A percentile compares a stretch with the other conserved stretches of the same genome.
phyloP scores from a whole-genome alignment of 2,888 invertebrate genomes.

The Atrina japonica region DNA sequence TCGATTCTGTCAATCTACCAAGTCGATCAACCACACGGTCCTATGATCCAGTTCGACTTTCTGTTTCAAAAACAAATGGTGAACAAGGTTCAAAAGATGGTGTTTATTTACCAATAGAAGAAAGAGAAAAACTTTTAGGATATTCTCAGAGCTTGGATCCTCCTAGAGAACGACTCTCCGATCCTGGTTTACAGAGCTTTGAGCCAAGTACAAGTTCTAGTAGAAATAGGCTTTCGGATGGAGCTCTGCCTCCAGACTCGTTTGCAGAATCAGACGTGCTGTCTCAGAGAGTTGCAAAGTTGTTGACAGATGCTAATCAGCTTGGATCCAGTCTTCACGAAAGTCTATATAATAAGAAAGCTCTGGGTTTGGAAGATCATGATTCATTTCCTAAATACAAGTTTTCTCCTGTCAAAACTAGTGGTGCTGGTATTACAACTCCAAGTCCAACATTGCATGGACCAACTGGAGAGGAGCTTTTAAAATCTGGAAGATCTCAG shows the following conservation, averaged over 20 bases:
- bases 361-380: conserved; percentile 20
- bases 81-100: conserved; percentile 7
- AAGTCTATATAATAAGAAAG: conserved; percentile 32
- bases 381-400: conserved; percentile 27
- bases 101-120: conserved; percentile 51
- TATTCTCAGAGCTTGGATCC: conserved; percentile 15
- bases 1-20: neutral
- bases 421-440: conserved; percentile 20
- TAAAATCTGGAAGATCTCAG: conserved; percentile 1
- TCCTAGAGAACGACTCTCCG: neutral
- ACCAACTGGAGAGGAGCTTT: neutral
- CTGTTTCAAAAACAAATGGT: conserved; percentile 24
- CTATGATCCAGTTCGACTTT: conserved; percentile 13
- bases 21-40: neutral
- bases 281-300: conserved; percentile 55
- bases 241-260: neutral
- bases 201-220: neutral
- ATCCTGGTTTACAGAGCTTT: neutral
- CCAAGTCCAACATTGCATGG: conserved; percentile 22
- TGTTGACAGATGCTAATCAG: conserved; percentile 54
- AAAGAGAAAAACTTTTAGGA: conserved; percentile 51
- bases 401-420: conserved; percentile 21
- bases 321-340: conserved; percentile 37
- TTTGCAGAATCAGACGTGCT: conserved; percentile 22
- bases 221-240: neutral